These are phyloP conservation scores for Morpho achilles DNA, from an alignment of 2,888 invertebrate species.

Conservation along the genomic window DNA sequence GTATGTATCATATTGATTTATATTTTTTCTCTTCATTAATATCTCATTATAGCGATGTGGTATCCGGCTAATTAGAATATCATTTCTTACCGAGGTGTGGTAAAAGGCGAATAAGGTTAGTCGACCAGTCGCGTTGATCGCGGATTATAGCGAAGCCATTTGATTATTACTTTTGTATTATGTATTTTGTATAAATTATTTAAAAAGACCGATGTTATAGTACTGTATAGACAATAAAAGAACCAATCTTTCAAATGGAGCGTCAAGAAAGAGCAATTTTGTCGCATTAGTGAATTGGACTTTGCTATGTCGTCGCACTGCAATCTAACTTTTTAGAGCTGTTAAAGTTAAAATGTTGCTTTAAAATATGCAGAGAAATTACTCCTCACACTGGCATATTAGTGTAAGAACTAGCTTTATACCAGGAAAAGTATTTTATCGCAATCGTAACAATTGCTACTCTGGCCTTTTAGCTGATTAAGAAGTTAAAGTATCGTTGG, in stretches of 20 bases:
- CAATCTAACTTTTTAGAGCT: not conserved
- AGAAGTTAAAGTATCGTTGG: not conserved
- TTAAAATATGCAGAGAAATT: not conserved
- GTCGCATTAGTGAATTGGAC: slow-evolving; percentile 19
- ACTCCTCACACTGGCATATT: not conserved
- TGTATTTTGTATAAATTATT: too few species aligned
- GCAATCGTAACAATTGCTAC: not conserved
- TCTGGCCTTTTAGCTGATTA: not conserved
- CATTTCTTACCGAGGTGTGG: too few species aligned
- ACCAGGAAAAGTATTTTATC: too few species aligned
- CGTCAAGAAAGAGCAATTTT: slow-evolving; percentile 11
- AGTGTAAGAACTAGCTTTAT: not conserved
- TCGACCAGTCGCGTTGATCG: too few species aligned
- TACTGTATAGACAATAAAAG: not conserved
- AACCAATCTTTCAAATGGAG: slow-evolving; percentile 5
- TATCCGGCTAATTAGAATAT: too few species aligned
- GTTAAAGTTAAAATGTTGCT: not conserved
- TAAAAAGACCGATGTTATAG: too few species aligned
- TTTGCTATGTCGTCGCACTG: slow-evolving; percentile 5
- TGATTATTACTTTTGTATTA: too few species aligned
- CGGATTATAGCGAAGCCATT: too few species aligned
- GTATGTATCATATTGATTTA: too few species aligned
- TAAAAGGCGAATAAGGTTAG: too few species aligned
- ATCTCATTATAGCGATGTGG: too few species aligned
- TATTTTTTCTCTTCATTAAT: too few species aligned